Evolutionary conservation across 2,113 vertebrate species (phyloP), one percentile per base, ranked within the genome.

Genomic region (Nanorana parkeri): DNA sequence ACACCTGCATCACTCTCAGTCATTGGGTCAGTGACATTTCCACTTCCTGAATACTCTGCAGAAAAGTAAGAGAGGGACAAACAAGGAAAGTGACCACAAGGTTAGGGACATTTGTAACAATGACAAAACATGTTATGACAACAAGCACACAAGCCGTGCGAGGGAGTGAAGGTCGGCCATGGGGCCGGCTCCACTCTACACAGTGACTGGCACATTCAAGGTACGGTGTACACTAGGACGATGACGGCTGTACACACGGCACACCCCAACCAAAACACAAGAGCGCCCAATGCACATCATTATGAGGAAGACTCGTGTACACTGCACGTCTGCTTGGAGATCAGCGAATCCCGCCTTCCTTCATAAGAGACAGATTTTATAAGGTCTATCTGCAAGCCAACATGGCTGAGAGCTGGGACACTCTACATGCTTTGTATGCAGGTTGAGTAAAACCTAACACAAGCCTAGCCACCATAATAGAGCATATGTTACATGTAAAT

Each of bases 31-130:
- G 93, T 98, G 91, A 97, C 96, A 97, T 93, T 98, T 88, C 97
- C 97, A 94, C 94, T 93, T 96, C 94, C 97, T 93, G 97, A 91
- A 93, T 94, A 91, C 85, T 99, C 97, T 99, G 97, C 83, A 91
- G 94, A 91, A 87, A 95, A 91, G 95, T 88, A 91, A 96, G 93
- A 93, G 88, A 97, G 93, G 67, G 91, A 93, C 94, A 91, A 91
- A 92, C 0, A 87, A 88, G 92, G 88, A 92, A 89, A 95, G 91
- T 90, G 82, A 91, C 85, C 78, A 28, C 76, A 28, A 29, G 68
- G 83, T 91, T 88, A 92, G 64, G 85, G 81, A 69, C 78, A 80
- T 69, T 17, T 19, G 66, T 55, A 60, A 69, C 78, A 69, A 32
- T 24, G 76, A 61, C 78, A 80, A 8, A 78, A 56, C 77, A 67